phyloP scores from a whole-genome alignment of 2,797 vertebrate species.

The Paguma larvata region DNA sequence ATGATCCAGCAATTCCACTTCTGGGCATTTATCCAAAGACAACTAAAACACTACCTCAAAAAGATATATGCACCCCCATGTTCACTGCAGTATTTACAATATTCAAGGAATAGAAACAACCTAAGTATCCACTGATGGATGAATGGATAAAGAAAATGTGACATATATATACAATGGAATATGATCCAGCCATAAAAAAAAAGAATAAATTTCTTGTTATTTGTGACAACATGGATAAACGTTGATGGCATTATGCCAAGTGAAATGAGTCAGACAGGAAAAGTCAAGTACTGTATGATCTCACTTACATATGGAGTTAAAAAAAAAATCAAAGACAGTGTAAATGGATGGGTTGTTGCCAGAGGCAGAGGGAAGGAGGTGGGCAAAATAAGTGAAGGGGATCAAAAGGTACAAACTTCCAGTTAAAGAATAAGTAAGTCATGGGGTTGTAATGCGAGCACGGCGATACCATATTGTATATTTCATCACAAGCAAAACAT shows the following conservation, averaged over 20 bases:
- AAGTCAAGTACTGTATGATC: not conserved
- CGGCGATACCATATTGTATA: not conserved
- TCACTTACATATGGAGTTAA: not conserved
- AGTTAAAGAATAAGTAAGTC: not conserved
- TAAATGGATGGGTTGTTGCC: not conserved
- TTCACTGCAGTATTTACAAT: not conserved
- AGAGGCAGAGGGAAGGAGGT: not conserved
- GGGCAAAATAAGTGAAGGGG: not conserved
- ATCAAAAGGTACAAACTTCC: not conserved
- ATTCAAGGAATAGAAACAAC: not conserved
- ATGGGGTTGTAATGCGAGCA: too few species aligned
- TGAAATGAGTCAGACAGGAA: not conserved
- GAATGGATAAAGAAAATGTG: not conserved
- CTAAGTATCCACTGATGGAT: not conserved
- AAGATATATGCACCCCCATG: not conserved
- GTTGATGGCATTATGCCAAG: not conserved
- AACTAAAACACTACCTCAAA: not conserved
- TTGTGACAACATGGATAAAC: not conserved
- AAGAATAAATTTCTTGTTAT: not conserved
- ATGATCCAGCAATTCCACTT: not conserved
- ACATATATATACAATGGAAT: not conserved
- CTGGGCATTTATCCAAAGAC: not conserved
- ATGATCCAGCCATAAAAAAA: not conserved
- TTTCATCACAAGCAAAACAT: not conserved
- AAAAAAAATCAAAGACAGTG: not conserved